Percentiles rank a stretch among this genome's conserved stretches.
Evolutionary conservation across 35 echinoderm and acorn worm genomes (phyloP).

Genomic region (Anneissia japonica): DNA sequence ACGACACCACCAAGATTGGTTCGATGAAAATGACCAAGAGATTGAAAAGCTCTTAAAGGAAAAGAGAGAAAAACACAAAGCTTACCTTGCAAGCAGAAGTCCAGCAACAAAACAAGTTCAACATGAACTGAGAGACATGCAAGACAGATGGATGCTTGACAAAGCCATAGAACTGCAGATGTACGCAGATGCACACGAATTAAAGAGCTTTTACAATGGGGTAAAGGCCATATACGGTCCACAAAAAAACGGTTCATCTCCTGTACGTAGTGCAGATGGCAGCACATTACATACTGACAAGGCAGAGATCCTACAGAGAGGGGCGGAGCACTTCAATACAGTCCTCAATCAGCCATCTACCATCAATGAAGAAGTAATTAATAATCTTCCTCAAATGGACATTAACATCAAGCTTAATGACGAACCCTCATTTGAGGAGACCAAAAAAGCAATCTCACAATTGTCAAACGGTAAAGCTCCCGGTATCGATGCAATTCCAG

Average conservation of each 20-base stretch:
- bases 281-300: too few species aligned
- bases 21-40: slow-evolving; percentile 13
- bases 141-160: background rate
- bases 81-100: background rate
- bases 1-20: slow-evolving; percentile 9
- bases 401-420: background rate
- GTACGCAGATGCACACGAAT: background rate
- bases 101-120: background rate
- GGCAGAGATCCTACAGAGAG: too few species aligned
- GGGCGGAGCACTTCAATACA: too few species aligned
- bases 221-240: too few species aligned
- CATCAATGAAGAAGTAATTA: background rate
- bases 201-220: too few species aligned
- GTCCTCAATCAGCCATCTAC: background rate
- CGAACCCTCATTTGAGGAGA: background rate
- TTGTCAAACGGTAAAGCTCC: background rate
- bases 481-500: background rate
- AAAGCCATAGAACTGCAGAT: slow-evolving; percentile 1
- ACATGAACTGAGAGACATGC: slow-evolving; percentile 1
- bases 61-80: background rate
- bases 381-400: background rate
- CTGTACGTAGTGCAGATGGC: too few species aligned
- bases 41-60: background rate
- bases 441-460: background rate
- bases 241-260: too few species aligned